These are phyloP conservation scores for Rhingia rostrata DNA, from an alignment of 2,888 invertebrate species.

Conservation along the genomic window DNA sequence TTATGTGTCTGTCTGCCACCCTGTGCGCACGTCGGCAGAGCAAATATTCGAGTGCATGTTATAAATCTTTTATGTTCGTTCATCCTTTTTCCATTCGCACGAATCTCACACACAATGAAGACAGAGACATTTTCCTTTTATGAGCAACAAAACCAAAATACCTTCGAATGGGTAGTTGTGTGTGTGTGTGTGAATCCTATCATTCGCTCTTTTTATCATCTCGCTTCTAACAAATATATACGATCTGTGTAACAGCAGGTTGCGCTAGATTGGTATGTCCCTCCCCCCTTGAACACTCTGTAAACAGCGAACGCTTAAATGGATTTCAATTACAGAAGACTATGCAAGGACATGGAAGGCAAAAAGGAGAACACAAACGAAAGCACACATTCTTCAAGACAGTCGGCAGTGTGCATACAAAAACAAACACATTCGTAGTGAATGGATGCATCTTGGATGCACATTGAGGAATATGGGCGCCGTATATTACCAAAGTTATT, in stretches of 20 bases:
- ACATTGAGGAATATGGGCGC: constrained; percentile 17
- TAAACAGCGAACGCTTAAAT: background rate
- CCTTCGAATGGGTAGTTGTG: background rate
- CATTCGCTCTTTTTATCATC: too few relatives aligned
- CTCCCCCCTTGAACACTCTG: background rate
- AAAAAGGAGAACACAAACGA: background rate
- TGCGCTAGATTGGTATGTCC: background rate
- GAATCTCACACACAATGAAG: background rate
- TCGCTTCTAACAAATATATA: too few relatives aligned
- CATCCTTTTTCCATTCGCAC: background rate
- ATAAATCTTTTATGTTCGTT: constrained; percentile 20
- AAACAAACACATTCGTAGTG: constrained; percentile 3
- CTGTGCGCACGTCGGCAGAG: background rate
- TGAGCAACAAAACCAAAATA: background rate
- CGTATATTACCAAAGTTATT: constrained; percentile 8
- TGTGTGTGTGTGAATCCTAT: background rate
- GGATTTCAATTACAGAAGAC: constrained; percentile 19
- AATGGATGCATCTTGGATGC: constrained; percentile 14
- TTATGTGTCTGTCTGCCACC: background rate
- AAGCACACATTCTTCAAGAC: constrained; percentile 8
- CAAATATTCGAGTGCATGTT: background rate
- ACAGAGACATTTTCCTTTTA: background rate
- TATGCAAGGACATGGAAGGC: background rate
- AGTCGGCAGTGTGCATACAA: constrained; percentile 12
- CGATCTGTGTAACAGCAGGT: too few relatives aligned